phyloP scores from a whole-genome alignment of 2,113 vertebrate genomes.

The Anas platyrhynchos region DNA sequence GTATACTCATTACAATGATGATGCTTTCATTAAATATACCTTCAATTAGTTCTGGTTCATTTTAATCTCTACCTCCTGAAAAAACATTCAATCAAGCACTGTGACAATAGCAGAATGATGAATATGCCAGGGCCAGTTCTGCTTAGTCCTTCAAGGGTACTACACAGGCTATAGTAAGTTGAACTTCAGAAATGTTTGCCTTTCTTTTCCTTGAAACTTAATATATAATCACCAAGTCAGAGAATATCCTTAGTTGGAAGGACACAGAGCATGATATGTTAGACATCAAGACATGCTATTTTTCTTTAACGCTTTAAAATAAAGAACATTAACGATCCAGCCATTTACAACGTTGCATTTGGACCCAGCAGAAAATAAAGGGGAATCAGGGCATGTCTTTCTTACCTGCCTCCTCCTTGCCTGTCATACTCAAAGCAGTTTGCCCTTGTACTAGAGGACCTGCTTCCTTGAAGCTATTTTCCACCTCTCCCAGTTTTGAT shows the following conservation, averaged over 20 bases:
- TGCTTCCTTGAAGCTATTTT: background rate
- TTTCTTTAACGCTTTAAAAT: background rate
- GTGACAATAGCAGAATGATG: conserved; percentile 38
- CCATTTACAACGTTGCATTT: background rate
- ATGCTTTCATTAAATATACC: conserved; percentile 53
- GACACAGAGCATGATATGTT: background rate
- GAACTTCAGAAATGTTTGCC: conserved; percentile 20
- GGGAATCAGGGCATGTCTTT: background rate
- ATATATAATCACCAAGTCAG: background rate
- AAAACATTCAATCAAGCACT: conserved; percentile 32
- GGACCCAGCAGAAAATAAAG: background rate
- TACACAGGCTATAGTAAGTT: background rate
- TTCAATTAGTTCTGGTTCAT: conserved; percentile 66
- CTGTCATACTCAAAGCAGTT: background rate
- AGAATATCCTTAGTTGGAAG: background rate
- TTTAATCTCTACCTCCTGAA: conserved; percentile 51
- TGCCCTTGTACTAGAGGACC: background rate
- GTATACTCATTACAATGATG: conserved; percentile 43
- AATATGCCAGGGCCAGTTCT: background rate
- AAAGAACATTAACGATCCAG: background rate
- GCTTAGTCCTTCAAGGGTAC: conserved; percentile 8
- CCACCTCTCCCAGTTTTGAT: background rate
- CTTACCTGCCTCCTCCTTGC: background rate
- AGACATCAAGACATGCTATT: background rate
- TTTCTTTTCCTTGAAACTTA: background rate